Conservation (phyloP, 2,888 invertebrate genomes). For the Diarsia dahlii region DNA sequence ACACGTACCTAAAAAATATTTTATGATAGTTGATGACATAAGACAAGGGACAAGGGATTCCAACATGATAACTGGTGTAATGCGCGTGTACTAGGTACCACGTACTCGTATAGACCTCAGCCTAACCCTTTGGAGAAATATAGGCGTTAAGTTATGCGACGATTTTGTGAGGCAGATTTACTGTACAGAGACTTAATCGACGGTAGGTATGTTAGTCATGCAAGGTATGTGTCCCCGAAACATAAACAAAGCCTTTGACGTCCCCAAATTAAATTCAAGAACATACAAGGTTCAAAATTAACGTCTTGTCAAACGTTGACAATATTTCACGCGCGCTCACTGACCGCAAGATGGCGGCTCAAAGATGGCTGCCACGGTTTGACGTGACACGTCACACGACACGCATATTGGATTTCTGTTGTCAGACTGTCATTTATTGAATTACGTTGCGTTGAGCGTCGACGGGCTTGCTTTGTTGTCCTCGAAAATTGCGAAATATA, state of each 20-base stretch:
- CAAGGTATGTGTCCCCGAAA: constrained; percentile 25
- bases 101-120: not conserved
- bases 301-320: constrained; percentile 60
- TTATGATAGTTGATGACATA: not conserved
- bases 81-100: not conserved
- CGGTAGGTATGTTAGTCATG: constrained; percentile 18
- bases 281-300: constrained; percentile 59
- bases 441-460: constrained; percentile 58
- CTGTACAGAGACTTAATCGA: constrained; percentile 17
- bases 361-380: constrained; percentile 64
- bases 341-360: constrained; percentile 66
- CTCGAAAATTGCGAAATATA: constrained; percentile 45
- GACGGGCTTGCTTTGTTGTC: constrained; percentile 56
- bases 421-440: constrained; percentile 72
- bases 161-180: constrained; percentile 9
- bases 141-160: not conserved
- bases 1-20: no score
- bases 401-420: constrained; percentile 77
- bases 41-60: no score
- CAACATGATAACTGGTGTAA: not conserved
- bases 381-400: constrained; percentile 70
- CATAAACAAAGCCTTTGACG: constrained; percentile 45
- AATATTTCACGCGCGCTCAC: constrained; percentile 62
- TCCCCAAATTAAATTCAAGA: constrained; percentile 59
- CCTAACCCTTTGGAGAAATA: constrained; percentile 3